These are phyloP conservation scores for Eupelmus urozonus DNA, from an alignment of 2,888 invertebrate genomes.

Conservation along the genomic window DNA sequence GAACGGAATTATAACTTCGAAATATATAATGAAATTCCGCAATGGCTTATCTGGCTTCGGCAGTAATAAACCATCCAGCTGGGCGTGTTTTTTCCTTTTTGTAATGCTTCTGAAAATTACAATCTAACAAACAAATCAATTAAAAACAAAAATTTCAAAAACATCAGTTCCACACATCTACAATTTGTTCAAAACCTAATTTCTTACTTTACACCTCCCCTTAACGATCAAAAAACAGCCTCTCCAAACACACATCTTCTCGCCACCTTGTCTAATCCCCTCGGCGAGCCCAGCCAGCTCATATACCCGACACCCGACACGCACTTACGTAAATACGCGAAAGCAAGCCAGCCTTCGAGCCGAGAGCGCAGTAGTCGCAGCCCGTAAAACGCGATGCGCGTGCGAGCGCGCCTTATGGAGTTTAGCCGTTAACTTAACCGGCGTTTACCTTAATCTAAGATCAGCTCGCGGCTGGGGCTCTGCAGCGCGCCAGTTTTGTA, in stretches of 20 bases:
- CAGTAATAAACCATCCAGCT: background rate
- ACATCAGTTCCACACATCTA: too few species aligned
- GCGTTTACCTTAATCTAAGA: conserved; percentile 78
- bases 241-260: too few species aligned
- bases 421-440: conserved; percentile 78
- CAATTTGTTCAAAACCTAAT: too few species aligned
- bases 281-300: too few species aligned
- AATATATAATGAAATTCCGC: background rate
- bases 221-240: too few species aligned
- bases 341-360: background rate
- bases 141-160: too few species aligned
- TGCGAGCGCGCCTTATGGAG: conserved; percentile 74
- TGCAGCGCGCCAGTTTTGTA: conserved; percentile 49
- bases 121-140: too few species aligned
- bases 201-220: too few species aligned
- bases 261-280: too few species aligned
- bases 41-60: background rate
- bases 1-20: too few species aligned
- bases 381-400: conserved; percentile 68
- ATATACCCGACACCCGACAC: conserved; percentile 11
- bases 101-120: too few species aligned
- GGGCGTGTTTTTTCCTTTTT: too few species aligned
- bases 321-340: background rate
- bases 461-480: conserved; percentile 64
- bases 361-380: background rate